These are phyloP conservation scores for Watsonalla cultraria DNA, from an alignment of 2,888 invertebrate genomes.

Conservation along the genomic window DNA sequence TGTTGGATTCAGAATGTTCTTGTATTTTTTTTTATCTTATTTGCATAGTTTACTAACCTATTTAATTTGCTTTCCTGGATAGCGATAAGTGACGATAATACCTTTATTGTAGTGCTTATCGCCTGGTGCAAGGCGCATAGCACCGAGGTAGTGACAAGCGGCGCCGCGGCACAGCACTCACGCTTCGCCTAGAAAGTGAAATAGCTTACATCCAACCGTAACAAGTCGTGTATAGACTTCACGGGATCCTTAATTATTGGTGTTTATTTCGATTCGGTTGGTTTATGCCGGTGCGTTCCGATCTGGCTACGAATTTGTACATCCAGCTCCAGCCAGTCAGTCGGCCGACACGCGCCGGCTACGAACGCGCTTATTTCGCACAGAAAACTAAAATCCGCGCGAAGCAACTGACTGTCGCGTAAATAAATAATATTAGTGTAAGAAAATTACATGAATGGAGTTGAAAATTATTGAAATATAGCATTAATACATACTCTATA, in stretches of 20 bases:
- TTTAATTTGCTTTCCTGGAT: too few species aligned
- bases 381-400: constrained; percentile 4
- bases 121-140: too few species aligned
- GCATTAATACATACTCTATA: background rate
- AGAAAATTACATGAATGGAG: background rate
- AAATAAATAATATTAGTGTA: background rate
- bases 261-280: constrained; percentile 56
- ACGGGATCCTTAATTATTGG: constrained; percentile 36
- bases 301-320: constrained; percentile 48
- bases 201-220: constrained; percentile 41
- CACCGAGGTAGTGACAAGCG: constrained; percentile 5
- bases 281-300: constrained; percentile 63
- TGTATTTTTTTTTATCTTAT: too few species aligned
- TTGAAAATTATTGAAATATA: background rate
- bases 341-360: constrained; percentile 44
- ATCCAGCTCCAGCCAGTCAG: constrained; percentile 40
- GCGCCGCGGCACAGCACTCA: constrained; percentile 18
- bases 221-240: constrained; percentile 30
- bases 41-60: too few species aligned
- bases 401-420: background rate
- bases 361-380: constrained; percentile 36
- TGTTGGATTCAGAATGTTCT: too few species aligned
- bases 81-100: too few species aligned
- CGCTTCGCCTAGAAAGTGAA: constrained; percentile 59
- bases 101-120: too few species aligned